Conservation (phyloP, 2,113 vertebrate genomes). For the Labeo catla region DNA sequence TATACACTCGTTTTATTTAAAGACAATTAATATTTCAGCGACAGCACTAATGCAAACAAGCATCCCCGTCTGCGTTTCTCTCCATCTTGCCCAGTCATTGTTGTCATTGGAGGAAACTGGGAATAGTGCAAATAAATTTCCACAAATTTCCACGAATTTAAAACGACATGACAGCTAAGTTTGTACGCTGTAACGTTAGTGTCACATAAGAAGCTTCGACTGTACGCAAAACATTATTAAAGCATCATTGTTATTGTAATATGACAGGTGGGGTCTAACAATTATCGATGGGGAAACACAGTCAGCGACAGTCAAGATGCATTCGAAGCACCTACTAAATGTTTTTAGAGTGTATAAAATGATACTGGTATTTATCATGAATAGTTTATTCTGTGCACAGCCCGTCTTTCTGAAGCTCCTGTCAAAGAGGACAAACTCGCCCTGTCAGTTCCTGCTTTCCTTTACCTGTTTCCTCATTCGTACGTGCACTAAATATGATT, state of each 20-base stretch:
- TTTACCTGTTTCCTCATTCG: slow-evolving; percentile 18
- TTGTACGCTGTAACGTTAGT: neutral
- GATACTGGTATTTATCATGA: neutral
- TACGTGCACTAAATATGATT: neutral
- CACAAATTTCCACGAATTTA: too few species aligned
- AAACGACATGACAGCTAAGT: neutral
- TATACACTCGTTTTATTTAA: neutral
- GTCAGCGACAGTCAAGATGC: neutral
- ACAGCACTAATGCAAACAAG: neutral
- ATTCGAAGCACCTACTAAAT: neutral
- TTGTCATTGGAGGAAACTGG: slow-evolving; percentile 27
- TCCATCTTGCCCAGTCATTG: slow-evolving; percentile 52
- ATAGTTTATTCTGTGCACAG: neutral
- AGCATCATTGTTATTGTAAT: neutral
- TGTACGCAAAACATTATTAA: neutral
- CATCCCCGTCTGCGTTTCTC: slow-evolving; percentile 24
- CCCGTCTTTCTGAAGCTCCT: slow-evolving; percentile 10
- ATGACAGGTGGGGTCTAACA: slow-evolving; percentile 19
- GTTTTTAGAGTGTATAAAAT: neutral
- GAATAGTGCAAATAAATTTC: neutral
- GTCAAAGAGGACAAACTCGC: slow-evolving; percentile 48
- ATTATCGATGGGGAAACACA: neutral
- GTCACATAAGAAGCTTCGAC: neutral
- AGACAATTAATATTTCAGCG: neutral
- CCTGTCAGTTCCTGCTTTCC: slow-evolving; percentile 48